A percentile compares a stretch with the other conserved stretches of the same genome.
phyloP scores from a whole-genome alignment of 2,888 invertebrate species.

The Gasteruption jaculator region DNA sequence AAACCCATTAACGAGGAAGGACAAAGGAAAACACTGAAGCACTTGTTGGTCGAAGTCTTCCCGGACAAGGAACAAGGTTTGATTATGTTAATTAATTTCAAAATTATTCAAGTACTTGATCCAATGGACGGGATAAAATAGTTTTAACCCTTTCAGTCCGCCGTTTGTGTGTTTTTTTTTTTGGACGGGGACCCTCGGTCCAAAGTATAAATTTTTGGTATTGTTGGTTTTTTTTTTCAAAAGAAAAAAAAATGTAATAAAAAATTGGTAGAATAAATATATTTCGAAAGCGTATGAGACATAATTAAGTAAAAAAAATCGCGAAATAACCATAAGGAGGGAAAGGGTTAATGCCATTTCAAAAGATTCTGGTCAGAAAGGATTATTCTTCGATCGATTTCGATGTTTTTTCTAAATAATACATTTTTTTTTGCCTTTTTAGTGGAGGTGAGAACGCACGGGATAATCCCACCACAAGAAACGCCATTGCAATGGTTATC shows the following conservation, averaged over 20 bases:
- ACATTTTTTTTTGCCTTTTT: conserved; percentile 43
- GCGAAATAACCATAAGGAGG: too few species aligned
- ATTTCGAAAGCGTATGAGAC: too few species aligned
- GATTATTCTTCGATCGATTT: conserved; percentile 1
- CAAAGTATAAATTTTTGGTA: conserved; percentile 12
- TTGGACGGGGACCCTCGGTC: too few species aligned
- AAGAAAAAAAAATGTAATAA: conserved; percentile 5
- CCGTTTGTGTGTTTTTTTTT: neutral
- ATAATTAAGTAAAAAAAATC: too few species aligned
- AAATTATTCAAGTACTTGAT: too few species aligned
- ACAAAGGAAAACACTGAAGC: conserved; percentile 65
- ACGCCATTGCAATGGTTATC: conserved; percentile 96
- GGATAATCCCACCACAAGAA: conserved; percentile 79
- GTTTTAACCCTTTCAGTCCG: too few species aligned
- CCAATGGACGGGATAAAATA: neutral
- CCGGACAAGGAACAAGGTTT: conserved; percentile 57
- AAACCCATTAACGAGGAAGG: conserved; percentile 74
- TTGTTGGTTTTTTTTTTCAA: conserved; percentile 5
- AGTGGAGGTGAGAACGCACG: conserved; percentile 83
- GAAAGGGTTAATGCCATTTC: neutral
- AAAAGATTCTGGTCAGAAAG: neutral
- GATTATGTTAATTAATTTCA: conserved; percentile 10
- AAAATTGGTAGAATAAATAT: too few species aligned
- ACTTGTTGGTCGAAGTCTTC: conserved; percentile 68
- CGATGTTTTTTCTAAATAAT: neutral